A percentile compares a stretch with the other conserved stretches of the same genome.
Conservation (phyloP, 2,797 vertebrate species). For the Platalea minor region DNA sequence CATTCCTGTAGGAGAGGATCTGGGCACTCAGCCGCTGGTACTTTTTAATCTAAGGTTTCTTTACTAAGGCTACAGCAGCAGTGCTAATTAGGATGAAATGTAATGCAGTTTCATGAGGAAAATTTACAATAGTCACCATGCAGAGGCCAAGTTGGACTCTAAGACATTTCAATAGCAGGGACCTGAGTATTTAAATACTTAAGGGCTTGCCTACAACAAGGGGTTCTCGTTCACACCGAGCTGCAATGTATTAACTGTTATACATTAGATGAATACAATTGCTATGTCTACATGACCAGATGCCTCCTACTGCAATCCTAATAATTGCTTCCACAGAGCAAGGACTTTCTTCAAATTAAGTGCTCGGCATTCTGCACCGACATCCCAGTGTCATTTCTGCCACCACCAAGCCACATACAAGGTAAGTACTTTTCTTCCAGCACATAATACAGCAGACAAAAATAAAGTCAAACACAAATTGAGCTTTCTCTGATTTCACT, state of each 20-base stretch:
- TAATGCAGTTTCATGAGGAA: slow-evolving; percentile 22
- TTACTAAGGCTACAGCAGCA: neutral
- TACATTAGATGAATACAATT: neutral
- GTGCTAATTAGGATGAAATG: slow-evolving; percentile 37
- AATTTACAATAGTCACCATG: neutral
- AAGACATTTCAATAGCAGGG: neutral
- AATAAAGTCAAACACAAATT: neutral
- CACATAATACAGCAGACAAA: neutral
- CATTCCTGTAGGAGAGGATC: slow-evolving; percentile 29
- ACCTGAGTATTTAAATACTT: slow-evolving; percentile 42
- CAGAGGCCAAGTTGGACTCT: neutral
- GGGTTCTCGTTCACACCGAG: slow-evolving; percentile 7
- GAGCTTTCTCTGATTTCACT: neutral
- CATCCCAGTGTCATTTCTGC: neutral
- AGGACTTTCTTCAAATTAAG: neutral
- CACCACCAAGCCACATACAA: neutral
- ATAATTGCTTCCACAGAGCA: neutral
- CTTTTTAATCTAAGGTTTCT: slow-evolving; percentile 28
- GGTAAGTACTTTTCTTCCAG: neutral
- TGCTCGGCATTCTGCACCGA: fast-evolving
- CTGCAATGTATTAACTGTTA: neutral
- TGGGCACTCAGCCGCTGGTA: neutral
- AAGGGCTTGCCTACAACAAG: slow-evolving; percentile 5
- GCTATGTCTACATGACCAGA: neutral
- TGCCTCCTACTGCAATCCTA: neutral